Evolutionary conservation across 2,797 vertebrate genomes (phyloP).

Genomic region (Malurus splendens): DNA sequence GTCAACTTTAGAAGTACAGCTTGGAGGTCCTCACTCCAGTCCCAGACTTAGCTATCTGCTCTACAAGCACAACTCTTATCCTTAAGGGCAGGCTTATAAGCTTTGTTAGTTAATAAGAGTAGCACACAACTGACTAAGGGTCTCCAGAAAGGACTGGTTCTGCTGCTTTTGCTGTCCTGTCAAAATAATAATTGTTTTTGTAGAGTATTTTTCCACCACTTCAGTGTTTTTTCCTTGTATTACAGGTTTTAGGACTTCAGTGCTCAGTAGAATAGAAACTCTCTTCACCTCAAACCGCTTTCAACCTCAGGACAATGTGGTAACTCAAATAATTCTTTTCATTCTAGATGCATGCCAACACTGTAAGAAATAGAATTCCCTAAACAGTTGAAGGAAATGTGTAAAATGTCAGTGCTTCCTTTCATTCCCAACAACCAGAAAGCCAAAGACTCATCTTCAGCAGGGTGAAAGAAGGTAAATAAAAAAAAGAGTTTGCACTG

Average conservation of each 20-base stretch:
- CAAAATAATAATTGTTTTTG: background rate
- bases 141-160: background rate
- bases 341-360: background rate
- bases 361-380: background rate
- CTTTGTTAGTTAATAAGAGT: background rate
- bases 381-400: background rate
- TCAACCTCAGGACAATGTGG: background rate
- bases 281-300: background rate
- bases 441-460: background rate
- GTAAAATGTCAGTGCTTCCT: background rate
- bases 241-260: background rate
- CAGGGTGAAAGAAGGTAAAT: accelerated
- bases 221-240: background rate
- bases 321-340: background rate
- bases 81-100: background rate
- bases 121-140: background rate
- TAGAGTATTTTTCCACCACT: background rate
- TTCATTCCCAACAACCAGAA: background rate
- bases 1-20: background rate
- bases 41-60: background rate
- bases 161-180: background rate
- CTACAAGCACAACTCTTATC: background rate
- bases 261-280: background rate
- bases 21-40: background rate
- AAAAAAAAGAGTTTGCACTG: background rate